Conservation (phyloP, 2,888 invertebrate species). For the Diplolepis rosae region DNA sequence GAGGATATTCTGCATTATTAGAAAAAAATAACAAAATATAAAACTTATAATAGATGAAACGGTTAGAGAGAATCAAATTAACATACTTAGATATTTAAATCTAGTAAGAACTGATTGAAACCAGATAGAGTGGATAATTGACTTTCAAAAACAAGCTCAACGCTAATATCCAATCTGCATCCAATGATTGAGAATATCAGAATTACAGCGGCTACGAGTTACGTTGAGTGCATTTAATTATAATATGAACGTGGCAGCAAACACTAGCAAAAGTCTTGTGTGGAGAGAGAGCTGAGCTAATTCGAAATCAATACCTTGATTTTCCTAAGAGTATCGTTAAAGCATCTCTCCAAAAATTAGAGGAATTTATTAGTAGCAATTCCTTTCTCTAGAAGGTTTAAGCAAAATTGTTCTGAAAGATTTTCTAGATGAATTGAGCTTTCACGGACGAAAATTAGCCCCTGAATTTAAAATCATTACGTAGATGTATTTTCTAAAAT, state of each 20-base stretch:
- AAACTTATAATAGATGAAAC: not conserved
- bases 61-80: not conserved
- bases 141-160: slow-evolving; percentile 15
- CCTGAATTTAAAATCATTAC: not conserved
- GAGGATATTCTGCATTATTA: not conserved
- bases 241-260: not conserved
- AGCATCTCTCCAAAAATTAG: not conserved
- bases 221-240: not conserved
- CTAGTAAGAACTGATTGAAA: slow-evolving; percentile 16
- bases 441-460: not conserved
- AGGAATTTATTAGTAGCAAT: not conserved
- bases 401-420: not conserved
- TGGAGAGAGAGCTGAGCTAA: not conserved
- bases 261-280: not conserved
- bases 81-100: not conserved
- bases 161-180: slow-evolving; percentile 28
- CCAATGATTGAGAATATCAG: slow-evolving; percentile 32
- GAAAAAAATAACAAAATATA: not conserved
- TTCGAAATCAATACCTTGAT: slow-evolving; percentile 36
- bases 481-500: not conserved
- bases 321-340: slow-evolving; percentile 11
- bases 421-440: not conserved
- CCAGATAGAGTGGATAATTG: slow-evolving; percentile 2
- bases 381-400: not conserved
- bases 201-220: slow-evolving; percentile 29